phyloP scores from a whole-genome alignment of 1,140 invertebrate species.

The Bombus breviceps region DNA sequence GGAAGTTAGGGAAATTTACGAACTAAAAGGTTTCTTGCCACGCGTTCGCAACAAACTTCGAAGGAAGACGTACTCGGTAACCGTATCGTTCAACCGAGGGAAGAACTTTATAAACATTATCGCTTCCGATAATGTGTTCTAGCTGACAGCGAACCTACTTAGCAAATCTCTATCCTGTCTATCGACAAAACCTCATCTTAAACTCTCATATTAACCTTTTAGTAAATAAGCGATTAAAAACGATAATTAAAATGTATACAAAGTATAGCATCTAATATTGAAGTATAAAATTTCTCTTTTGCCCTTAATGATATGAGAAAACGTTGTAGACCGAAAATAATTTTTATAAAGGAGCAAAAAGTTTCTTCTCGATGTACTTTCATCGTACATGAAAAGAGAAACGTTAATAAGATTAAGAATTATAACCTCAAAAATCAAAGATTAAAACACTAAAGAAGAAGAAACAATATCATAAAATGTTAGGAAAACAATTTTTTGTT shows the following conservation, averaged over 20 bases:
- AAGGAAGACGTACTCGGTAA: background rate
- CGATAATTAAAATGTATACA: background rate
- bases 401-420: background rate
- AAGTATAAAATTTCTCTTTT: background rate
- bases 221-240: background rate
- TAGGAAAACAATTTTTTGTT: too few relatives aligned
- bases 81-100: background rate
- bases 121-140: background rate
- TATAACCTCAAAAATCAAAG: background rate
- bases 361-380: background rate
- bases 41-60: constrained; percentile 32
- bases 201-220: background rate
- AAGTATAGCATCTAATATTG: background rate
- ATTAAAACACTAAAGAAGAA: too few relatives aligned
- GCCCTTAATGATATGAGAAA: background rate
- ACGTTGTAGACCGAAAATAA: background rate
- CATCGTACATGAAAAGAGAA: background rate
- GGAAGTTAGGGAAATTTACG: constrained; percentile 40
- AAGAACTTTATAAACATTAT: constrained; percentile 30
- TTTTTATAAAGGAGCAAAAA: background rate
- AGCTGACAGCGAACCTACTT: background rate
- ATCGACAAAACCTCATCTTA: background rate
- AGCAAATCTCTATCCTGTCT: background rate
- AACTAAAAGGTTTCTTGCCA: constrained; percentile 45
- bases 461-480: too few relatives aligned